Conservation (phyloP, 2,113 vertebrate genomes). For the Podarcis muralis region DNA sequence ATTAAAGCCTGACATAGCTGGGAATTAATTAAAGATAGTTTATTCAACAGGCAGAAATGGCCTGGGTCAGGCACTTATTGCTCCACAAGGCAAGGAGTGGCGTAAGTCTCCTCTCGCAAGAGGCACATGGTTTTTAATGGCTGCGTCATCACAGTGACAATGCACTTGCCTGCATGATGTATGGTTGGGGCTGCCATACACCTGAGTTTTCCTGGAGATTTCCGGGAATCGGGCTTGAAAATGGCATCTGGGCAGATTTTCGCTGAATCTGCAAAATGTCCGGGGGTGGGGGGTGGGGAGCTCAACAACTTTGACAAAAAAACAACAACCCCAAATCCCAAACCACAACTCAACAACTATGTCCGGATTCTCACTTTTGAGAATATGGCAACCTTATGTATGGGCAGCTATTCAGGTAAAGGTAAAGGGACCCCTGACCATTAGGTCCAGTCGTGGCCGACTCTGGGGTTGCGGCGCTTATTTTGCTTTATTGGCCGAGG, state of each 20-base stretch:
- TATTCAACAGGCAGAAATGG: not conserved
- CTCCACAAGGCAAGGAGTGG: not conserved
- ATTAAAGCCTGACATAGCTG: conserved; percentile 6
- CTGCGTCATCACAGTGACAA: not conserved
- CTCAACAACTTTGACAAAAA: too few relatives aligned
- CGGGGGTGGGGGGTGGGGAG: too few relatives aligned
- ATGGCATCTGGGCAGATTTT: not conserved
- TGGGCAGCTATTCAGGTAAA: too few relatives aligned
- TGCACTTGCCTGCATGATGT: not conserved
- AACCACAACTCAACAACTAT: too few relatives aligned
- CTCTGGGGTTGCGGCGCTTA: too few relatives aligned
- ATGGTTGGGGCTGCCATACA: not conserved
- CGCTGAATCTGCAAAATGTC: too few relatives aligned
- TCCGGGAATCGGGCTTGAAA: not conserved
- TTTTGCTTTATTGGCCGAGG: too few relatives aligned
- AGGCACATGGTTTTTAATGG: not conserved
- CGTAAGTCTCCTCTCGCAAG: not conserved
- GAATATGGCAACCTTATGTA: too few relatives aligned
- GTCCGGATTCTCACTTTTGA: too few relatives aligned
- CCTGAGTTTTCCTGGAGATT: not conserved
- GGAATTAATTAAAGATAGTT: conserved; percentile 3
- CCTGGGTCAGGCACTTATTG: not conserved
- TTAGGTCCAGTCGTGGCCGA: too few relatives aligned
- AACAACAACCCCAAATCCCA: too few relatives aligned
- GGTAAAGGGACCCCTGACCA: too few relatives aligned